Evolutionary conservation across 1,140 invertebrate genomes (phyloP).

Genomic region (Bombus pascuorum): DNA sequence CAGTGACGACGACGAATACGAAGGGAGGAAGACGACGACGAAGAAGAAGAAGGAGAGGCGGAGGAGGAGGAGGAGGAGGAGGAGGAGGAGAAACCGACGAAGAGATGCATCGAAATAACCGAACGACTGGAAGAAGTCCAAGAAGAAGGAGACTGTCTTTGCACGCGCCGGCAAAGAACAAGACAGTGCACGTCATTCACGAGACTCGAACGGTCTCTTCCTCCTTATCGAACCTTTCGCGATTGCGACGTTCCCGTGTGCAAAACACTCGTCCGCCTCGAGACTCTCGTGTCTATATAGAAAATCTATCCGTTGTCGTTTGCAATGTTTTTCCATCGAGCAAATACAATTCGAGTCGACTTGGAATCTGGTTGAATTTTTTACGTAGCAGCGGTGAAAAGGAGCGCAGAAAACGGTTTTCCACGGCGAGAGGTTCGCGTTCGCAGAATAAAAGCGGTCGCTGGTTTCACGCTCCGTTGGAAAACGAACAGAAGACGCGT

Average conservation of each 20-base stretch:
- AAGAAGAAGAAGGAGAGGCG: background rate
- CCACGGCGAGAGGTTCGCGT: background rate
- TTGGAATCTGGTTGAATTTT: background rate
- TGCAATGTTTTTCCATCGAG: background rate
- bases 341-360: too few species aligned
- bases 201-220: constrained; percentile 9
- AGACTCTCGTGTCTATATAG: background rate
- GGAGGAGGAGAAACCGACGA: constrained; percentile 41
- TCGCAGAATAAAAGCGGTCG: background rate
- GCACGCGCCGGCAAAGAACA: constrained; percentile 17
- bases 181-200: constrained; percentile 50
- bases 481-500: background rate
- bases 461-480: constrained; percentile 24
- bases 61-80: background rate
- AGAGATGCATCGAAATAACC: constrained; percentile 68
- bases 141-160: constrained; percentile 59
- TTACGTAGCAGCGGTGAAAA: background rate
- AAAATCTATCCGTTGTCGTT: background rate
- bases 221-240: constrained; percentile 2
- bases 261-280: background rate
- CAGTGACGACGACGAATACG: constrained; percentile 22
- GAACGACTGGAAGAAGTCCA: constrained; percentile 74
- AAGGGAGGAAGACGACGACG: background rate
- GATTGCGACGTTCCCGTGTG: background rate
- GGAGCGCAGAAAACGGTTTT: background rate